Evolutionary conservation across 2,113 vertebrate genomes (phyloP).

Genomic region (Cheilinus undulatus): DNA sequence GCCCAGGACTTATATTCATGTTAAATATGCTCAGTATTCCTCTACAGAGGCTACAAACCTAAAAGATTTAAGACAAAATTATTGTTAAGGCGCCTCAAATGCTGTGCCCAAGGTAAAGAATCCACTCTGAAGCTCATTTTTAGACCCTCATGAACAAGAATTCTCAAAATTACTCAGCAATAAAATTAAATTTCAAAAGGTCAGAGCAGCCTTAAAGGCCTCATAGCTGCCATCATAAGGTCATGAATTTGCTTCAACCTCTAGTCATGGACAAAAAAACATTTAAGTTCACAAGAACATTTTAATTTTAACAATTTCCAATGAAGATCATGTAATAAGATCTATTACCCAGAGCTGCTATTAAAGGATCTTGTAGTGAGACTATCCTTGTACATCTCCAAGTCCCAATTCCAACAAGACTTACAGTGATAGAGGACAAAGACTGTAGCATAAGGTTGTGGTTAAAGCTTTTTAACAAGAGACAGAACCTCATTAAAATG

Average conservation of each 20-base stretch:
- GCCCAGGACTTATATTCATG: no score
- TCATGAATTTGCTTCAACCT: no score
- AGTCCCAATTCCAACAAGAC: no score
- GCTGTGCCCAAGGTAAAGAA: background rate
- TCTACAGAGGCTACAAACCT: background rate
- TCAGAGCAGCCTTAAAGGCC: no score
- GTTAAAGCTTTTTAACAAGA: slow-evolving; percentile 11
- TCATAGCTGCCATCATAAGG: no score
- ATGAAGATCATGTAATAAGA: background rate
- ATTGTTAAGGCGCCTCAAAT: no score
- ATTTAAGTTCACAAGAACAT: no score
- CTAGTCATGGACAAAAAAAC: no score
- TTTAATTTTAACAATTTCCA: background rate
- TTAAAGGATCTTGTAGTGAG: background rate
- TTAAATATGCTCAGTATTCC: background rate
- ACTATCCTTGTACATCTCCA: background rate
- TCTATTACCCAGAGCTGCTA: background rate
- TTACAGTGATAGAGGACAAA: no score
- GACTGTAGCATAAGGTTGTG: background rate
- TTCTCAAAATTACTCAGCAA: background rate
- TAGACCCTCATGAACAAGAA: background rate
- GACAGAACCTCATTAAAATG: slow-evolving; percentile 1
- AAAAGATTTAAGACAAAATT: no score
- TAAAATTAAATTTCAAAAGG: background rate
- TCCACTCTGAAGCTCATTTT: background rate